Evolutionary conservation across 2,113 vertebrate species (phyloP).

Genomic region (Caranx ignobilis): DNA sequence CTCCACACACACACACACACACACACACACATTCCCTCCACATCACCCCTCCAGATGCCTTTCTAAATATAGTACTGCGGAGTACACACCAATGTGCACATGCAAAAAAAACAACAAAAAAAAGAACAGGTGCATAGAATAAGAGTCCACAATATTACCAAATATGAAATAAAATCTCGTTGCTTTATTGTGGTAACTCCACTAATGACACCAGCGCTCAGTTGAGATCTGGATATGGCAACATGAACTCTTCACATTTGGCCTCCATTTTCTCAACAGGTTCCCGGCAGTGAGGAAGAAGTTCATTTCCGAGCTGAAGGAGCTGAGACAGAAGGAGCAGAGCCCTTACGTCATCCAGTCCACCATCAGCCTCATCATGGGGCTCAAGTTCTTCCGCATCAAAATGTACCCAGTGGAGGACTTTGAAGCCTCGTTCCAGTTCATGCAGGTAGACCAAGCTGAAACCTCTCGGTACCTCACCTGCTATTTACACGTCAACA

Average conservation of each 20-base stretch:
- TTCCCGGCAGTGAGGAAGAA: conserved; percentile 98
- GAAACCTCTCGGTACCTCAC: not conserved
- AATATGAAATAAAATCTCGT: not conserved
- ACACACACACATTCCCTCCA: conserved; percentile 55
- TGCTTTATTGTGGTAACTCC: not conserved
- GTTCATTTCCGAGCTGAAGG: conserved; percentile 96
- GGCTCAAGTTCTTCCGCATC: conserved; percentile 98
- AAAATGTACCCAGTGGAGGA: conserved; percentile 99
- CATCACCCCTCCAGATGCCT: conserved; percentile 82
- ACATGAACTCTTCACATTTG: conserved; percentile 29
- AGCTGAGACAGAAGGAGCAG: conserved; percentile 96
- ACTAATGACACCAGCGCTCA: not conserved
- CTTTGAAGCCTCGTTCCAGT: conserved; percentile 98
- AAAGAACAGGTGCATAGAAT: conserved; percentile 10
- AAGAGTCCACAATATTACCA: not conserved
- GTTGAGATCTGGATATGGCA: not conserved
- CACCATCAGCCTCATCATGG: conserved; percentile 99
- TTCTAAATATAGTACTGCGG: conserved; percentile 83
- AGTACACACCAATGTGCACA: conserved; percentile 34
- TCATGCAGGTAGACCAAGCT: conserved; percentile 92
- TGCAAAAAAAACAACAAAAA: not conserved
- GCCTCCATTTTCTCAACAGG: conserved; percentile 76
- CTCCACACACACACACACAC: conserved; percentile 3
- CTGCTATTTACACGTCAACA: conserved; percentile 1
- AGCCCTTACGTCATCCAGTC: conserved; percentile 94